phyloP scores from a whole-genome alignment of 2,888 invertebrate species.

The Isoperla grammatica region DNA sequence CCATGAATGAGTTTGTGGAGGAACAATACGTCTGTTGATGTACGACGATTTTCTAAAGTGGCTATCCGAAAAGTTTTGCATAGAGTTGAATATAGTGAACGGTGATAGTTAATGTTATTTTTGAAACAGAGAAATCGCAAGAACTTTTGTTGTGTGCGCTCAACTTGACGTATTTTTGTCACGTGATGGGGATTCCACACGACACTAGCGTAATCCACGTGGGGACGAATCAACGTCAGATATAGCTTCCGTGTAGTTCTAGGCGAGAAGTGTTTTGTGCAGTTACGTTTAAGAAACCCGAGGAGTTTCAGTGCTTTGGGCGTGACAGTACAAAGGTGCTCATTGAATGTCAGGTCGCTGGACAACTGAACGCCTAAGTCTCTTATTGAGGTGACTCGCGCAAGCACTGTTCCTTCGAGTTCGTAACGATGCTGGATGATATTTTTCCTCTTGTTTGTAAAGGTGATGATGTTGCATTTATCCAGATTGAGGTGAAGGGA shows the following conservation, averaged over 20 bases:
- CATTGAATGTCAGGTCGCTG: not conserved
- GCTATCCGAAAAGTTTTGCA: too few relatives aligned
- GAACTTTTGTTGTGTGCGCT: not conserved
- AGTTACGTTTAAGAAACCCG: not conserved
- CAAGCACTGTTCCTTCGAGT: not conserved
- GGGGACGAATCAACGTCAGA: not conserved
- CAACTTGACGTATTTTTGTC: not conserved
- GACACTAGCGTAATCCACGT: conserved; percentile 3
- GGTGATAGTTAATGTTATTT: not conserved
- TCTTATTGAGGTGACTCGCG: not conserved
- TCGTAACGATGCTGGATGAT: not conserved
- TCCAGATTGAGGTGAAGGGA: not conserved
- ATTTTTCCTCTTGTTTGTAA: too few relatives aligned
- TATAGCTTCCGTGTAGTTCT: not conserved
- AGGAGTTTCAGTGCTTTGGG: not conserved
- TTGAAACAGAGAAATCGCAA: not conserved
- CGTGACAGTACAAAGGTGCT: not conserved
- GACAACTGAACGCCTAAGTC: not conserved
- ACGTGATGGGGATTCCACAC: conserved; percentile 1
- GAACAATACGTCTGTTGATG: too few relatives aligned
- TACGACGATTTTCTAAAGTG: too few relatives aligned
- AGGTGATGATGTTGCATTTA: too few relatives aligned
- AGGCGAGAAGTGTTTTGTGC: not conserved
- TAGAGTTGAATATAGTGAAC: too few relatives aligned
- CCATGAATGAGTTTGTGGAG: too few relatives aligned